Evolutionary conservation across 2,888 invertebrate species (phyloP), one percentile per base, ranked within the genome.

Genomic region (Brachylomia viminalis): DNA sequence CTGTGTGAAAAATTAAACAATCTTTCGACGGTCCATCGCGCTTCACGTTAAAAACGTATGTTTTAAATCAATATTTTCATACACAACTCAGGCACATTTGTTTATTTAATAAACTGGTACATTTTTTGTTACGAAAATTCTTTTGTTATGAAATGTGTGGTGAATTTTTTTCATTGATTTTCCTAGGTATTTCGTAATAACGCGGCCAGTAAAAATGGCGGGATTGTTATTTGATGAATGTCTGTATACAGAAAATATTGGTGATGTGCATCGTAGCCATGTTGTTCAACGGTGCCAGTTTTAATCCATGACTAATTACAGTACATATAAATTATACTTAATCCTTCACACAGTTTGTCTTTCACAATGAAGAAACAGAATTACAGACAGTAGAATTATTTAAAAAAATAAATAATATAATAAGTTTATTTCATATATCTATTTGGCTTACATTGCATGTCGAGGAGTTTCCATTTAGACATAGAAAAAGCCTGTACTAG

Each of bases 1-100:
- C 69, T 71, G 81, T 81, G 84, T 86, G 82, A 83, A 90, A 90
- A 86, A 86, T 88, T 86, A 77, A 87, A 82, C 74, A 83, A 79
- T 85, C 78, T 72, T 75, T 83, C 77, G 68, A n/a, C 84, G 82
- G 84, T 74, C 82, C 86, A 82, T 85, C 87, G 82, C 85, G 69
- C 66, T 33, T 54, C 73, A 65, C 64, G 75, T 76, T 65, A 38
- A 67, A 72, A 71, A 47, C 33, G 54, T 59, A 74, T 72, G 75
- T 71, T 84, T 79, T 76, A 79, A 86, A 85, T 84, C 86, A 88
- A 88, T 86, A 87, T 86, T 87, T 77, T 72, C 61, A 61, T 75
- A 71, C 75, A 59, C 69, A 79, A 72, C 58, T 65, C 33, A 61
- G 76, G 82, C 80, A 30, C 49, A 69, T 69, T 66, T 58, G 65